Conservation (phyloP, 2,888 invertebrate genomes). For the Deilephila elpenor region DNA sequence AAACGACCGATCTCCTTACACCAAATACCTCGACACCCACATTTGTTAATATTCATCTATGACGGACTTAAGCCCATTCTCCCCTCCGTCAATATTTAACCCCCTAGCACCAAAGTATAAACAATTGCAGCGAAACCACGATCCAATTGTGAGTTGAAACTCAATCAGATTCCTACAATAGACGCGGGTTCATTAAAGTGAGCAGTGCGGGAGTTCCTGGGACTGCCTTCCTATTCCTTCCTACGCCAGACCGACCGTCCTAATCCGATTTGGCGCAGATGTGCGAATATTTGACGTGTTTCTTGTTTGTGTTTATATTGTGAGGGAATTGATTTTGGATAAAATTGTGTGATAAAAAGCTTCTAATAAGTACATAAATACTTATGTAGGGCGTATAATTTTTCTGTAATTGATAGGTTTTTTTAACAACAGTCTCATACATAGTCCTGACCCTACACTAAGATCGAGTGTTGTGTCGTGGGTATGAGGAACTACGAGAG, state of each 20-base stretch:
- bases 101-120: not conserved
- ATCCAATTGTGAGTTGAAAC: conserved; percentile 49
- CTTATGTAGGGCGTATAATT: too few species aligned
- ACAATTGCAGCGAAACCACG: conserved; percentile 29
- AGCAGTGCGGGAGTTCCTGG: conserved; percentile 6
- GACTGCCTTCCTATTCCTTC: not conserved
- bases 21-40: too few species aligned
- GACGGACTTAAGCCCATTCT: too few species aligned
- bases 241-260: conserved; percentile 26
- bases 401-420: too few species aligned
- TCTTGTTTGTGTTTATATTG: conserved; percentile 35
- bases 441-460: too few species aligned
- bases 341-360: too few species aligned
- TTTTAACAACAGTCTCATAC: too few species aligned
- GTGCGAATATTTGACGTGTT: conserved; percentile 48
- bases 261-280: conserved; percentile 62
- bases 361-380: too few species aligned
- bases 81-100: not conserved
- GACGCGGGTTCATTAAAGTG: conserved; percentile 49
- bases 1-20: too few species aligned
- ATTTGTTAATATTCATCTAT: too few species aligned
- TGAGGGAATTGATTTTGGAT: not conserved
- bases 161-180: conserved; percentile 58
- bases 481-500: too few species aligned
- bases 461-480: too few species aligned